Evolutionary conservation across 2,888 invertebrate genomes (phyloP).

Genomic region (Clitarchus hookeri): DNA sequence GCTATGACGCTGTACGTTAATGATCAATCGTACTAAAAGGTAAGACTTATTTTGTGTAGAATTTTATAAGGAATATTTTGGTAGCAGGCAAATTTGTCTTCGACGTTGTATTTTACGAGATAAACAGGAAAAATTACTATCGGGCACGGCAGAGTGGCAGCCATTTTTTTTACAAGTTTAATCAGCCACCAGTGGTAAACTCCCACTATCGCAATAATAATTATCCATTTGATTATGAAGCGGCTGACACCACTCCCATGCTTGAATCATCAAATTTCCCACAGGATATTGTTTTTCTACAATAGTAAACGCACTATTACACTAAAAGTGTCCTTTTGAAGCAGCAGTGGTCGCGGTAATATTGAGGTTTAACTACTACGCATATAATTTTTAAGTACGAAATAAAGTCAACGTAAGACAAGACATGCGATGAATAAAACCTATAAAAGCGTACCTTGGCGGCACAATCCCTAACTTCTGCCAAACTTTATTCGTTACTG

Average conservation of each 20-base stretch:
- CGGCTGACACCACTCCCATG: constrained; percentile 7
- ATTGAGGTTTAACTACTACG: too few species aligned
- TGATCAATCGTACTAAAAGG: background rate
- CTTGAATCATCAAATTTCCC: background rate
- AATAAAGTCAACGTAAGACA: too few species aligned
- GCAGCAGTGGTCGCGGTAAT: too few species aligned
- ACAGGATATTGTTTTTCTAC: background rate
- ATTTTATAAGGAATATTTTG: constrained; percentile 15
- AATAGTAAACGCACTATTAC: background rate
- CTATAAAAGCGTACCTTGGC: too few species aligned
- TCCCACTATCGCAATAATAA: background rate
- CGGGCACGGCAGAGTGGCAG: background rate
- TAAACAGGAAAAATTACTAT: background rate
- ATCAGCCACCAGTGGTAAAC: background rate
- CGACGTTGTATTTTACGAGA: background rate
- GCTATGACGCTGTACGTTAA: background rate
- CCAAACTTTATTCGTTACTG: too few species aligned
- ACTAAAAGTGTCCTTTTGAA: too few species aligned
- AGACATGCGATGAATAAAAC: too few species aligned
- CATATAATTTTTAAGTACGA: too few species aligned
- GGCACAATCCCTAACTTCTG: too few species aligned
- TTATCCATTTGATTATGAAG: background rate
- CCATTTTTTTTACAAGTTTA: background rate
- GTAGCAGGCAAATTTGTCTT: background rate
- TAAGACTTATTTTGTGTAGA: background rate